Conservation (phyloP, 2,888 invertebrate species). For the Bellardia pandia region DNA sequence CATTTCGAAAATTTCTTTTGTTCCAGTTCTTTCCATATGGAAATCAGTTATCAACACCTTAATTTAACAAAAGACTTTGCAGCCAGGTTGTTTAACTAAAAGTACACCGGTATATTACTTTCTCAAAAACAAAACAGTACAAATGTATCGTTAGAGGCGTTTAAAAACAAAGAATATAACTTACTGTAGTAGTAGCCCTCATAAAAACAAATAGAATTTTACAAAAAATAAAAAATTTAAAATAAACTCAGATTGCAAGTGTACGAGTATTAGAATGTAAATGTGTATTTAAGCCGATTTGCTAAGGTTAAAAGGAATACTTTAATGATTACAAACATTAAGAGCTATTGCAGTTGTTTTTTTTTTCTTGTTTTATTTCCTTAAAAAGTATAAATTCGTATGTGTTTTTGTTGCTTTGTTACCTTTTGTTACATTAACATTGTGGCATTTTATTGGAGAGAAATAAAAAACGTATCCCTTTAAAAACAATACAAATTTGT, state of each 20-base stretch:
- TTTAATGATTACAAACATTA: conserved; percentile 55
- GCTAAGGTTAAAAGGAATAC: conserved; percentile 19
- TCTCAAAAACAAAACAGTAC: background rate
- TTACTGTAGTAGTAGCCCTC: background rate
- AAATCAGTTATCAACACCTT: conserved; percentile 36
- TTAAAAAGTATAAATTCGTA: background rate
- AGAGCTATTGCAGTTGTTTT: conserved; percentile 3
- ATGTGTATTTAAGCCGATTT: conserved; percentile 21
- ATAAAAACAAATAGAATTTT: background rate
- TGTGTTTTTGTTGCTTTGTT: conserved; percentile 2
- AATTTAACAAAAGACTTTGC: conserved; percentile 17
- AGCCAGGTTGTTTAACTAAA: background rate
- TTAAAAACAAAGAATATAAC: background rate
- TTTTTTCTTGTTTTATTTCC: no score
- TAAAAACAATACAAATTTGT: background rate
- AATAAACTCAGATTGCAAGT: background rate
- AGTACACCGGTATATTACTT: background rate
- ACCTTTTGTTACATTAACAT: conserved; percentile 14
- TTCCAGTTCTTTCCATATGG: background rate
- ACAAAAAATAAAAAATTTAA: no score
- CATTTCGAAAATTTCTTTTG: conserved; percentile 19
- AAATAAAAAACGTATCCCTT: background rate
- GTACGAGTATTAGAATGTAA: background rate
- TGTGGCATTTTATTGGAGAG: background rate
- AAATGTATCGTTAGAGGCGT: background rate